These are phyloP conservation scores for Euthynnus affinis DNA, from an alignment of 2,797 vertebrate species.

Conservation along the genomic window DNA sequence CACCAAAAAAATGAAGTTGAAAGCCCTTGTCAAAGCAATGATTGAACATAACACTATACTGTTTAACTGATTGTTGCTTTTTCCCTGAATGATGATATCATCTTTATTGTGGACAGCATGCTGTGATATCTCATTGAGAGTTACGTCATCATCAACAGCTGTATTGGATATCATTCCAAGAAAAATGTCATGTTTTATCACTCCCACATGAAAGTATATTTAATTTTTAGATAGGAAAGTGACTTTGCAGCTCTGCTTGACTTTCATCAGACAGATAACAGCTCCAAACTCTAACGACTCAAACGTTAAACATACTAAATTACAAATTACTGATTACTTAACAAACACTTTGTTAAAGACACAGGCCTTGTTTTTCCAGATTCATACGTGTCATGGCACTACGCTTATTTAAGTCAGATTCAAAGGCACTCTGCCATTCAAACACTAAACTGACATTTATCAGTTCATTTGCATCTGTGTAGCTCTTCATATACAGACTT, in stretches of 20 bases:
- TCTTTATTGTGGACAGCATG: neutral
- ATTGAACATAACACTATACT: too few relatives aligned
- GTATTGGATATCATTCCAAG: neutral
- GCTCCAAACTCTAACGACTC: neutral
- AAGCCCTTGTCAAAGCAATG: neutral
- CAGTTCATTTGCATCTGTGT: constrained; percentile 2
- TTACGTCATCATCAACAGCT: neutral
- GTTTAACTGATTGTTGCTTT: neutral
- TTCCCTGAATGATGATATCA: neutral
- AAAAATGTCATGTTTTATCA: neutral
- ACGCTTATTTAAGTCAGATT: constrained; percentile 16
- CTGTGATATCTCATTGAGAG: neutral
- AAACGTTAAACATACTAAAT: neutral
- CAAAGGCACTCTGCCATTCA: neutral
- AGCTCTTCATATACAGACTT: constrained; percentile 2
- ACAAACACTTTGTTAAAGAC: neutral
- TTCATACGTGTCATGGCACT: neutral
- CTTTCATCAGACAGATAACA: neutral
- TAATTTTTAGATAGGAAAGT: neutral
- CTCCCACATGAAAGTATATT: neutral
- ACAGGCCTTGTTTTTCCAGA: neutral
- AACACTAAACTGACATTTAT: constrained; percentile 30
- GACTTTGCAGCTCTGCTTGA: neutral
- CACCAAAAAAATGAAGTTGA: neutral
- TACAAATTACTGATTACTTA: neutral